These are phyloP conservation scores for Pelochelys cantorii DNA, from an alignment of 2,797 vertebrate genomes.

Conservation along the genomic window DNA sequence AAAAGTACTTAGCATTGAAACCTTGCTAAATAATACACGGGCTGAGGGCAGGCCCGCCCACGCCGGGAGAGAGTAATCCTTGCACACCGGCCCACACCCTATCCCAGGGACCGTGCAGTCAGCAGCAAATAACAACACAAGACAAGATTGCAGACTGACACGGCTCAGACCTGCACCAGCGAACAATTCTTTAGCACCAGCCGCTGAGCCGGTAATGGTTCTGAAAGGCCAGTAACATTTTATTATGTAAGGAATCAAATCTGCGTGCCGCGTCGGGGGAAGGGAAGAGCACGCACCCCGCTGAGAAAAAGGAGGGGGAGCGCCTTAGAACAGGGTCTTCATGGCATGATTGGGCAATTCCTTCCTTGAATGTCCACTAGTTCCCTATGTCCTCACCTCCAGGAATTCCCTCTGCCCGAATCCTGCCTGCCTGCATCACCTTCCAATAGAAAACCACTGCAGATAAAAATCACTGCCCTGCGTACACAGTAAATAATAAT, in stretches of 20 bases:
- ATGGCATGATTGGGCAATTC: background rate
- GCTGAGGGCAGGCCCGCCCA: background rate
- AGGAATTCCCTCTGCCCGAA: background rate
- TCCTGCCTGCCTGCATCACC: background rate
- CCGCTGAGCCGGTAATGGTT: rapidly evolving
- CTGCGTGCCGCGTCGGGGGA: background rate
- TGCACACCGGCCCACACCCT: rapidly evolving
- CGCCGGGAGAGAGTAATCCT: background rate
- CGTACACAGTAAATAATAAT: background rate
- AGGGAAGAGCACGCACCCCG: rapidly evolving
- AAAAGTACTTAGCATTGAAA: background rate
- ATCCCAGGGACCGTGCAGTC: rapidly evolving
- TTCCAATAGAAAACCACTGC: background rate
- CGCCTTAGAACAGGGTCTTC: background rate
- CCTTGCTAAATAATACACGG: rapidly evolving
- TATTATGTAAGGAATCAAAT: background rate
- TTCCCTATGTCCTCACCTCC: background rate
- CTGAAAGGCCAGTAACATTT: rapidly evolving
- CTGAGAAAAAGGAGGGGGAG: background rate
- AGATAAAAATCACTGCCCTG: background rate
- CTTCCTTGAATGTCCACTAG: background rate
- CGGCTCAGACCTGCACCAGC: background rate
- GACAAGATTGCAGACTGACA: rapidly evolving
- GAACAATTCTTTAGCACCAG: background rate
- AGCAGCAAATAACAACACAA: background rate